Evolutionary conservation across 2,113 vertebrate genomes (phyloP).

Genomic region (Hystrix brachyura): DNA sequence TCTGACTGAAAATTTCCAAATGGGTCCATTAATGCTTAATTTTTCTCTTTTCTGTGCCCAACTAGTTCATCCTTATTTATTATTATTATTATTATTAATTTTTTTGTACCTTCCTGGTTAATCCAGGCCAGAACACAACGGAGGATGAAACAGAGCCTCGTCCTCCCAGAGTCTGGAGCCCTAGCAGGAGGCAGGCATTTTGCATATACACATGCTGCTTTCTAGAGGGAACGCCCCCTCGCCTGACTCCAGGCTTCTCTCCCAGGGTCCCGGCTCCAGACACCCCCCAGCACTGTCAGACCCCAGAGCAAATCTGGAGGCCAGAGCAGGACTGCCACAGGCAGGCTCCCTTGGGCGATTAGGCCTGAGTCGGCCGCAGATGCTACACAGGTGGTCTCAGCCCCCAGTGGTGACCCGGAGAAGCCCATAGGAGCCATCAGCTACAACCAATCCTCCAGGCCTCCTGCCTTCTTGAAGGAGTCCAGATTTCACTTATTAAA

Average conservation of each 20-base stretch:
- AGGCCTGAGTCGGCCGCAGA: constrained; percentile 69
- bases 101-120: neutral
- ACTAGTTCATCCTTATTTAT: neutral
- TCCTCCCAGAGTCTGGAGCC: neutral
- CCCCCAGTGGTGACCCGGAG: neutral
- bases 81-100: too few relatives aligned
- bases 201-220: neutral
- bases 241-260: neutral
- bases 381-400: constrained; percentile 85
- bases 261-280: neutral
- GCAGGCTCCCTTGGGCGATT: constrained; percentile 69
- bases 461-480: constrained; percentile 66
- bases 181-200: neutral
- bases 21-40: neutral
- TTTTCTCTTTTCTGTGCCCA: neutral
- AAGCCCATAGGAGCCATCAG: constrained; percentile 53
- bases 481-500: constrained; percentile 77
- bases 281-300: neutral
- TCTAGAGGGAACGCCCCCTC: neutral
- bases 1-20: constrained; percentile 1
- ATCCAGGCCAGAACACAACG: neutral
- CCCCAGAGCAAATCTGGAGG: constrained; percentile 24
- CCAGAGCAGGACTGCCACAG: constrained; percentile 22
- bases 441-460: neutral
- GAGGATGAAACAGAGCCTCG: fast-evolving